Percentiles rank a stretch among this genome's conserved stretches.
Conservation (phyloP, 2,113 vertebrate genomes). For the Mormoops blainvillei region DNA sequence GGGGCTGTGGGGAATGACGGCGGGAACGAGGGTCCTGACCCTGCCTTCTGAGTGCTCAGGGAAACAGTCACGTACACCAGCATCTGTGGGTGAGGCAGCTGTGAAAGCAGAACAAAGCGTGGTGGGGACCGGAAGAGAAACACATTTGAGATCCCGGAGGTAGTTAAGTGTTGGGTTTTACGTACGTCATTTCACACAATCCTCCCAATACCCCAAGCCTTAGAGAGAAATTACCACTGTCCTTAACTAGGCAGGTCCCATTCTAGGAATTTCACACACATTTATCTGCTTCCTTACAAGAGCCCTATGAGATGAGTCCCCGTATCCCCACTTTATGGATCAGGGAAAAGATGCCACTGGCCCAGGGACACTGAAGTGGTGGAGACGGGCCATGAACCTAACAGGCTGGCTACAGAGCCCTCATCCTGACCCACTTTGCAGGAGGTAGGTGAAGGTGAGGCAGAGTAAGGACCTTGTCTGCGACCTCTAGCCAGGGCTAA, state of each 20-base stretch:
- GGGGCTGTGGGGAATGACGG: not conserved
- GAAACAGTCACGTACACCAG: not conserved
- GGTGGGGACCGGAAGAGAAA: not conserved
- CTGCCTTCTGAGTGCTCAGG: not conserved
- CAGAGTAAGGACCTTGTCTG: not conserved
- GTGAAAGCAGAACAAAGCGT: not conserved
- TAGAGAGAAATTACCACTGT: not conserved
- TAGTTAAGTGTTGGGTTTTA: rapidly evolving
- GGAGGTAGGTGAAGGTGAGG: not conserved
- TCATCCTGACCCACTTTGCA: not conserved
- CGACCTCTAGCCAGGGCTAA: not conserved
- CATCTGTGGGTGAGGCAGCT: not conserved
- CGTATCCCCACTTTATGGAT: not conserved
- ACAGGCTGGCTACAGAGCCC: not conserved
- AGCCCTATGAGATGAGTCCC: not conserved
- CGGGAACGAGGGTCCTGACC: not conserved
- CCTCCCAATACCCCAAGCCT: not conserved
- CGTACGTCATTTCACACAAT: not conserved
- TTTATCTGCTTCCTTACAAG: not conserved
- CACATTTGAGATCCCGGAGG: rapidly evolving
- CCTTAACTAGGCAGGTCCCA: not conserved
- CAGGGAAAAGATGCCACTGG: not conserved
- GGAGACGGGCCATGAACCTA: rapidly evolving
- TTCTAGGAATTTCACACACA: not conserved
- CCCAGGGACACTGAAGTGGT: not conserved